These are phyloP conservation scores for Rhizomys pruinosus DNA, from an alignment of 2,113 vertebrate genomes.

Conservation along the genomic window DNA sequence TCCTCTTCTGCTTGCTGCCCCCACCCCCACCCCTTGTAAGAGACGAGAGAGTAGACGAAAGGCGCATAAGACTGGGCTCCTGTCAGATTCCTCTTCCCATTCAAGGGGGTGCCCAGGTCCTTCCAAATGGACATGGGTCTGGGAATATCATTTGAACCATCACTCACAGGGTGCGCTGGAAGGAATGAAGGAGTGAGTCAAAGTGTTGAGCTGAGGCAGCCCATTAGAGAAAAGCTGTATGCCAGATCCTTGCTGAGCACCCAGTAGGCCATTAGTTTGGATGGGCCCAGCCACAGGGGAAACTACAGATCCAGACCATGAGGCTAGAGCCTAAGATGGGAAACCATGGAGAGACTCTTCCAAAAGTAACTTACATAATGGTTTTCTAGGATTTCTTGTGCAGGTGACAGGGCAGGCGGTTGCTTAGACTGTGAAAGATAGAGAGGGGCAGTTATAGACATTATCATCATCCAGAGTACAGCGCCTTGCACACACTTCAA, in stretches of 20 bases:
- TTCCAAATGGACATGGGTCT: neutral
- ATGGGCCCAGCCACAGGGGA: neutral
- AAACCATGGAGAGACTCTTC: neutral
- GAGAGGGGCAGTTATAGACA: neutral
- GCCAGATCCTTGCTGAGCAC: neutral
- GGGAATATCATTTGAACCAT: neutral
- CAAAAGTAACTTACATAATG: neutral
- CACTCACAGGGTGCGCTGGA: neutral
- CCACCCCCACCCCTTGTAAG: neutral
- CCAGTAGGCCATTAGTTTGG: neutral
- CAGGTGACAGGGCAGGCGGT: neutral
- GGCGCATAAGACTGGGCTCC: neutral
- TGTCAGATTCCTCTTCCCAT: constrained; percentile 27
- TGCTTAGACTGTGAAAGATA: neutral
- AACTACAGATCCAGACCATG: neutral
- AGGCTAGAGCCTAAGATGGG: neutral
- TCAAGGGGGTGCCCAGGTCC: neutral
- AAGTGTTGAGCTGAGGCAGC: neutral
- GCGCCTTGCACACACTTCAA: neutral
- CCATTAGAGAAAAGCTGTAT: neutral
- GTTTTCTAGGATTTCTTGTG: neutral
- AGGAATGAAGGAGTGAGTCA: neutral
- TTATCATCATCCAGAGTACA: neutral
- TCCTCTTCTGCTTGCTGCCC: constrained; percentile 13
- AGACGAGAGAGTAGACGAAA: neutral